These are phyloP conservation scores for Lota lota DNA, from an alignment of 2,113 vertebrate genomes.

Conservation along the genomic window DNA sequence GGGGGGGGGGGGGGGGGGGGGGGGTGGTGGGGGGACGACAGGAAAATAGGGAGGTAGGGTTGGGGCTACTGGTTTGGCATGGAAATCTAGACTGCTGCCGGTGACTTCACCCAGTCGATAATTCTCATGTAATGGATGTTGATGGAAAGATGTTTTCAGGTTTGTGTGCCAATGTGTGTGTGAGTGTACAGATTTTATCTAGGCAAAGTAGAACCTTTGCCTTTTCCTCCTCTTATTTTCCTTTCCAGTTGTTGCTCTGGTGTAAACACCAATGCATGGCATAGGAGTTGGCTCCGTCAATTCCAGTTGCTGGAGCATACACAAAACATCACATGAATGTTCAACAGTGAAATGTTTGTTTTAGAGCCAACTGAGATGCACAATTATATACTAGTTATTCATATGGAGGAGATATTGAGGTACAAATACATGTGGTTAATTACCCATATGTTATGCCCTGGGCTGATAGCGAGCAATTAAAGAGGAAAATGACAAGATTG, in stretches of 20 bases:
- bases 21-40: no score
- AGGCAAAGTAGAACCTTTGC: background rate
- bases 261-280: constrained; percentile 22
- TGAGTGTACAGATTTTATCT: background rate
- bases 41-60: no score
- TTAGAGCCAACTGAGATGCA: no score
- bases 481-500: no score
- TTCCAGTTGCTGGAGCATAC: background rate
- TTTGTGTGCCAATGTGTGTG: constrained; percentile 7
- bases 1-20: constrained; percentile 47
- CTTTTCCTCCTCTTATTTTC: no score
- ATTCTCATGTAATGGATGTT: constrained; percentile 41
- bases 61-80: constrained; percentile 68
- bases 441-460: no score
- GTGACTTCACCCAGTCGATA: constrained; percentile 76
- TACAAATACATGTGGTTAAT: no score
- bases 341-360: no score
- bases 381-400: no score
- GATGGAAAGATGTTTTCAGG: constrained; percentile 4
- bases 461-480: no score
- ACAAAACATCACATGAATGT: constrained; percentile 16
- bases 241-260: constrained; percentile 18
- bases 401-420: no score
- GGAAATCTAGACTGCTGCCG: constrained; percentile 69
- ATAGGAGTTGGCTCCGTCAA: background rate